Evolutionary conservation across 2,888 invertebrate genomes (phyloP), one percentile per base, ranked within the genome.

Genomic region (Athalia cordata): DNA sequence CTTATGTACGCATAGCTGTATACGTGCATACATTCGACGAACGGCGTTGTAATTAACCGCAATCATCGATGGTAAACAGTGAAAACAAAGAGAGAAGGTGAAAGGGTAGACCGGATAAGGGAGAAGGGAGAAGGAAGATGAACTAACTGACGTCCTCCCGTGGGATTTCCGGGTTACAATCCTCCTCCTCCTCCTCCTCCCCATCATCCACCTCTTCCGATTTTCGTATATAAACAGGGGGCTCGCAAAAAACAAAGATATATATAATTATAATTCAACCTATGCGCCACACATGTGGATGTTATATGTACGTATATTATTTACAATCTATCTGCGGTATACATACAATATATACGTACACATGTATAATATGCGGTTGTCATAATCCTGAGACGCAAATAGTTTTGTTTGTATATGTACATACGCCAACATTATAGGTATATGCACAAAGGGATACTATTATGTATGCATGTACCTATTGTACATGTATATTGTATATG

Each of bases 21-120:
- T 29, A 29, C 1, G 29, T 29, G 2, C 29, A 29, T 29, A 2
- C 29, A 29, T 29, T 29, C 29, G 79, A 77, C 74, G 82, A 82
- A 79, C 81, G 84, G 87, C 84, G 87, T 87, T 85, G 87, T 89
- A 89, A 89, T 89, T 89, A 89, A 89, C 89, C 88, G 87, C 89
- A 89, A 89, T 89, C 88, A 87, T 88, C 85, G 86, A 83, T 82
- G 84, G 87, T 86, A 89, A 89, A 89, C 87, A 88, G 82, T 29
- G 29, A 29, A 29, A 29, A 29, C 29, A 29, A 2, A 29, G 29
- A 29, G 29, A 29, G 29, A 29, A 29, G 29, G 29, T 29, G 29
- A 29, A 2, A 29, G 29, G 29, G 29, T 1, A 29, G 29, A 29
- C 29, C 2, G 29, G 29, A 29, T 0, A 29, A 59, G 55, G 45